These are phyloP conservation scores for Melopsittacus undulatus DNA, from an alignment of 2,797 vertebrate species.

Conservation along the genomic window DNA sequence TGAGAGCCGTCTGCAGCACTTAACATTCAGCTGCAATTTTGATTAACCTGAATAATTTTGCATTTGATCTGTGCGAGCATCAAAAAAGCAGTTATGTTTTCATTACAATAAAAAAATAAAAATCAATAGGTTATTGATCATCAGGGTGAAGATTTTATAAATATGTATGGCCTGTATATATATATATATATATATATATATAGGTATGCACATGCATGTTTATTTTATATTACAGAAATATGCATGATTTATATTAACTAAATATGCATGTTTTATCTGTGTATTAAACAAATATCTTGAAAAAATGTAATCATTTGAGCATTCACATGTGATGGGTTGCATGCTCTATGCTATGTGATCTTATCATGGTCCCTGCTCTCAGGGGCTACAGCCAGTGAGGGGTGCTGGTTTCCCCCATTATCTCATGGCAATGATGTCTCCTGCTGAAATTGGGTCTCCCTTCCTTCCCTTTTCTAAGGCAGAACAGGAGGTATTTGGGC, in stretches of 20 bases:
- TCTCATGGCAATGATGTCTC: rapidly evolving
- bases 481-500: background rate
- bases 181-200: rapidly evolving
- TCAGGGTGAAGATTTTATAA: background rate
- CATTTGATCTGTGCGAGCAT: background rate
- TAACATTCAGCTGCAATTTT: background rate
- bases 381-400: background rate
- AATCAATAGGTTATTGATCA: background rate
- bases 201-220: background rate
- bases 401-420: rapidly evolving
- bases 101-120: background rate
- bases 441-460: background rate
- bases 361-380: background rate
- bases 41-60: conserved; percentile 55
- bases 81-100: background rate
- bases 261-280: background rate
- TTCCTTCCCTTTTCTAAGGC: background rate
- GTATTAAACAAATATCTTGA: background rate
- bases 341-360: rapidly evolving
- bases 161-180: background rate
- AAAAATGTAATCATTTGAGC: background rate
- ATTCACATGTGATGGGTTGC: background rate
- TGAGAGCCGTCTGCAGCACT: conserved; percentile 10
- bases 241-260: background rate
- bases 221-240: background rate